Base-by-base conservation (phyloP, 2,888 invertebrate species). In the Monopis laevigella region DNA sequence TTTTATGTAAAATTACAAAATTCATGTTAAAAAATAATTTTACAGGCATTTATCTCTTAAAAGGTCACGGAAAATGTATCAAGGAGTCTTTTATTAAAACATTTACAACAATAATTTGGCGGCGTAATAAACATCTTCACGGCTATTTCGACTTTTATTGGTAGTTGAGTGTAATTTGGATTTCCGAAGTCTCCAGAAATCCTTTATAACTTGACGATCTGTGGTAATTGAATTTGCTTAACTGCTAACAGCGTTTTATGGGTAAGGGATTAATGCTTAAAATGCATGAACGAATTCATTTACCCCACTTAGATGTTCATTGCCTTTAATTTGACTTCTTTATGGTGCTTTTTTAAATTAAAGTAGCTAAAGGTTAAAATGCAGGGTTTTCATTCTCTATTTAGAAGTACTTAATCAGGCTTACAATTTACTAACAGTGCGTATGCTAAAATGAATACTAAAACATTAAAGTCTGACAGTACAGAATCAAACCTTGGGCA, bases 181-280 rank as follows among this genome's bases (percentile, higher is more conserved):
- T 40, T 7, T 7, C 6, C n/a, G n/a, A n/a, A 11, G 14, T 12
- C 29, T 13, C 14, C 29, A 29, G 12, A 29, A 11, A 29, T 13
- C 14, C 12, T 29, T 13, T 2, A 7, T 7, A n/a, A 29, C 29
- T 13, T 32, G 32, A 32, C 32, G 41, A 47, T 54, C 51, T 50
- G 49, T 51, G 48, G 50, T 64, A 65, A 67, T 69, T 67, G 60
- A 62, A 61, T 66, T 64, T 58, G 36, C 58, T 62, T 61, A 63
- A 63, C 55, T 54, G 53, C 56, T 54, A 50, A 53, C 48, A 43
- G 41, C 18, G 39, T 56, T 65, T 69, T 67, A 67, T 62, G 49
- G 48, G 58, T 46, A 53, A 52, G 59, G 64, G 64, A 67, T 67
- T 63, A 61, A 59, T 62, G 62, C 46, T 56, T 59, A 53, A 50